Percentiles rank a stretch among this genome's conserved stretches.
These are phyloP conservation scores for Pachyuromys duprasi DNA, from an alignment of 2,797 vertebrate genomes.

Conservation along the genomic window DNA sequence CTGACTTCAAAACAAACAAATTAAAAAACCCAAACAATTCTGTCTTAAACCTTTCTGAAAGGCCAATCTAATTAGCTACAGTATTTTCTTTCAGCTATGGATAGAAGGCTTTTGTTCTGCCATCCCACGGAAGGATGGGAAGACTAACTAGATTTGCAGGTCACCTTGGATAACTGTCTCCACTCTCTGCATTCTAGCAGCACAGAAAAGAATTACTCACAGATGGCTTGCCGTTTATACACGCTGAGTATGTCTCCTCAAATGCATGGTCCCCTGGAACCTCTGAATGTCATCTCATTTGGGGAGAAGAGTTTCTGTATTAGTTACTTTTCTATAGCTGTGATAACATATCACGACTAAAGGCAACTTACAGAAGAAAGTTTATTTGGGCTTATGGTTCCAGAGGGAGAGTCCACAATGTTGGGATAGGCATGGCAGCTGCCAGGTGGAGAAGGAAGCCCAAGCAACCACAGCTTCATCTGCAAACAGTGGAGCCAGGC, in stretches of 20 bases:
- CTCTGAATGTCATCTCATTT: neutral
- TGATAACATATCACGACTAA: neutral
- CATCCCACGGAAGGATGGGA: too few species aligned
- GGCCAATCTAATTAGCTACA: constrained; percentile 3
- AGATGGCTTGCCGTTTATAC: neutral
- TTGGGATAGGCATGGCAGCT: neutral
- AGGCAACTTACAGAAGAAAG: neutral
- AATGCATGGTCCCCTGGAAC: neutral
- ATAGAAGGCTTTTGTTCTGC: neutral
- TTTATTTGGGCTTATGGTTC: neutral
- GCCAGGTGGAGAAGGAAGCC: neutral
- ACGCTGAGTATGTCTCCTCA: neutral
- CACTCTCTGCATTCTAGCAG: neutral
- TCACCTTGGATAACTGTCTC: neutral
- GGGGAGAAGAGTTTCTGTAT: neutral
- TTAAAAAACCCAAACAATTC: neutral
- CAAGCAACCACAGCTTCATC: neutral
- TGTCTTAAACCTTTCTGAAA: constrained; percentile 38
- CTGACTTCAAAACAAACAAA: neutral
- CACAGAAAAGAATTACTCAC: neutral
- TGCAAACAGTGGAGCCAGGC: neutral
- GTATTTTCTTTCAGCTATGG: constrained; percentile 6
- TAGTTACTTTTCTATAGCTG: neutral
- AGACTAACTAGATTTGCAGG: neutral
- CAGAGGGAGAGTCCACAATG: neutral